Conservation (phyloP, 2,113 vertebrate genomes). For the Aramus guarauna region DNA sequence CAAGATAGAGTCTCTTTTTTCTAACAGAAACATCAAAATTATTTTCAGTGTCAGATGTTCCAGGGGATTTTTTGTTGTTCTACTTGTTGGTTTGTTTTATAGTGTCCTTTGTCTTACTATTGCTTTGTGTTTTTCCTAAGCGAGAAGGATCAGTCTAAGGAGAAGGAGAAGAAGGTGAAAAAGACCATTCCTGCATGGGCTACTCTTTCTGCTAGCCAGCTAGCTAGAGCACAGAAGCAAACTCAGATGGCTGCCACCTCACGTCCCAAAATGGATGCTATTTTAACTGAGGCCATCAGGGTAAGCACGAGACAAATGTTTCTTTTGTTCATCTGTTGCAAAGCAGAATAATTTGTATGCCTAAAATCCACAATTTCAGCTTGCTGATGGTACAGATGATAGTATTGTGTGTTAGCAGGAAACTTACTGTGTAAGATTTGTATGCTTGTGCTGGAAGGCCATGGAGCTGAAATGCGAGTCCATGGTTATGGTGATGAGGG, state of each 20-base stretch:
- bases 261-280: conserved; percentile 92
- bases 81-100: background rate
- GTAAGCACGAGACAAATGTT: conserved; percentile 57
- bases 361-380: background rate
- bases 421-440: background rate
- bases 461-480: background rate
- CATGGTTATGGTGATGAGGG: background rate
- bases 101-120: background rate
- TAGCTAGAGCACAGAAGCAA: conserved; percentile 84
- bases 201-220: conserved; percentile 86
- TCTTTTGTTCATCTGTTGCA: background rate
- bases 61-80: background rate
- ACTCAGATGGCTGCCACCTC: conserved; percentile 82
- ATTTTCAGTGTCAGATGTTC: background rate
- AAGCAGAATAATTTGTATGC: background rate
- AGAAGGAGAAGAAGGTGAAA: conserved; percentile 95
- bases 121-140: conserved; percentile 60
- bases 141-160: conserved; percentile 87
- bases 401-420: background rate
- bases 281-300: conserved; percentile 92
- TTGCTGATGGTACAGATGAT: background rate
- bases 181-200: conserved; percentile 95
- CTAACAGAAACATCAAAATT: background rate
- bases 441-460: background rate
- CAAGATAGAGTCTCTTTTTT: background rate